Evolutionary conservation across 2,888 invertebrate species (phyloP), one percentile per base, ranked within the genome.

Genomic region (Platycnemis pennipes): DNA sequence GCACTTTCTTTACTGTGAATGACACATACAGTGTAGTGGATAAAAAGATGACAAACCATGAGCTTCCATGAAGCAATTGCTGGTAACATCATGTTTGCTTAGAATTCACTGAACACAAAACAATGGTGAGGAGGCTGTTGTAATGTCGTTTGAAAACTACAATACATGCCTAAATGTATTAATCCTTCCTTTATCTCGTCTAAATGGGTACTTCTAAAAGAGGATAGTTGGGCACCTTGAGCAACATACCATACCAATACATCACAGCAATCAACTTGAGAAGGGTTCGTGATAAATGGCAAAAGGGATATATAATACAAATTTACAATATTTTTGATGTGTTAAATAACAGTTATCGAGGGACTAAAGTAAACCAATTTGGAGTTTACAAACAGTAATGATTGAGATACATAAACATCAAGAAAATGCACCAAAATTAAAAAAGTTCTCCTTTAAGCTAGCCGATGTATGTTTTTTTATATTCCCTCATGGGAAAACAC

Each of bases 201-300:
- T 91, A 91, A 91, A 91, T 63, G 63, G 63, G 26, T 63, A 91
- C 63, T 91, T 91, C 91, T 91, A 91, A 44, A 69, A 91, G 91
- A 91, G 69, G 91, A 91, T 91, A 91, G 91, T 91, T 91, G 91
- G 91, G 91, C 91, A 91, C 91, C 91, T 91, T 91, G 91, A 91
- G 91, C 91, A 91, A 91, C 91, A 45, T 56, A 91, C 91, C 91
- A 91, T 91, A 63, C 91, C 91, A 91, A 91, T 91, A 91, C 91
- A 91, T 91, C 91, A 91, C 91, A 91, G 91, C 91, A 91, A 91
- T 91, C 49, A 91, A 91, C 91, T 91, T 91, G 63, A 91, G 63
- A 91, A 69, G 91, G 91, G 63, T 69, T 91, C 44, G 26, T 91
- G 91, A 91, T 63, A 89, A 91, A 63, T 91, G 56, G 56, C 91